Base-by-base conservation (phyloP, 2,888 invertebrate genomes). In the Trissolcus brochymenae region DNA sequence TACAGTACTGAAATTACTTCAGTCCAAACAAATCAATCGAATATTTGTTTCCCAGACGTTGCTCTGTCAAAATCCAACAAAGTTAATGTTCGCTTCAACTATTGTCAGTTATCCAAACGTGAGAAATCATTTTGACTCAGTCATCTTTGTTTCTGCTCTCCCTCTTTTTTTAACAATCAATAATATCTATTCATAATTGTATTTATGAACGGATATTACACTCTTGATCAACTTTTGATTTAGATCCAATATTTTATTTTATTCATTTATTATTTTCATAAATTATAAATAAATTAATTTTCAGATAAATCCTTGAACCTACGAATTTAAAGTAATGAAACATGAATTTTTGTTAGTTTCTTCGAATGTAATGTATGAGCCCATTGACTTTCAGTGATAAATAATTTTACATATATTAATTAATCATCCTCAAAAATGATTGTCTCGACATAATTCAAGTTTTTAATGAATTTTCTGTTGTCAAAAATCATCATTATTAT, bases 391-490 rank as follows among this genome's bases (percentile, higher is more conserved):
- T 14, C n/a, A 46, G 16, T 16, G 46, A 16, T 14, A 46, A 46
- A 46, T 46, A 14, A 46, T 14, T 17, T 46, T 35, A 11, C 9
- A 11, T 11, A 35, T 35, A 11, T 53, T 59, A 53, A 46, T 19
- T 55, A 70, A 70, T 61, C 61, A 25, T 61, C 25, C 21, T 54
- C 49, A 46, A 41, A 70, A 70, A 70, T 70, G 61, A 70, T 70
- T 70, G 68, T 60, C 68, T 55, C 49, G 61, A 61, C 55, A 55
- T 61, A 70, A 68, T 68, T 54, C 68, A 68, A 68, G 54, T 70
- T 43, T 56, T 4, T 21, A 51, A 25, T 35, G 35, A 35, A 9
- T 35, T 9, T 35, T 35, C 9, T 35, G 11, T 35, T 35, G 35
- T 35, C 35, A 35, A 35, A 35, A 35, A 35, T 1, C 35, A 1